Evolutionary conservation across 2,797 vertebrate species (phyloP).

Genomic region (Rhyacichthys aspro): DNA sequence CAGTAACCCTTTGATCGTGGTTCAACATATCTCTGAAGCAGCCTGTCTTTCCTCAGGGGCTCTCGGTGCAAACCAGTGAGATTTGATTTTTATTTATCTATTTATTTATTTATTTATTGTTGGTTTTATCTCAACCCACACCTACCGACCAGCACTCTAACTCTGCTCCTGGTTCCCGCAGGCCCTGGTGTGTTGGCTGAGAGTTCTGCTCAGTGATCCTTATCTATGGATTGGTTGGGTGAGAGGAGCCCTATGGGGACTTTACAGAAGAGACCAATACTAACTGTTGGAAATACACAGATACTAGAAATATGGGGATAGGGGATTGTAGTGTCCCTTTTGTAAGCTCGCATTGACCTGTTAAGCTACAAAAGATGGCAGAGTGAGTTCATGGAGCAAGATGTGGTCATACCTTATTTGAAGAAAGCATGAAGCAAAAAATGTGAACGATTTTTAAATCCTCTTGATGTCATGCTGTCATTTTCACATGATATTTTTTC

Average conservation of each 20-base stretch:
- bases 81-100: constrained; percentile 14
- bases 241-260: constrained; percentile 48
- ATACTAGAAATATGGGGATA: not conserved
- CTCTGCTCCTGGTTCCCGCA: constrained; percentile 33
- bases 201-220: constrained; percentile 61
- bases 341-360: no score
- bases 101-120: no score
- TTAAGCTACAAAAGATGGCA: no score
- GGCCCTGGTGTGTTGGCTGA: constrained; percentile 49
- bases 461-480: no score
- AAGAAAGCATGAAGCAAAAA: no score
- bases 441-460: no score
- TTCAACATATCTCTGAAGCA: constrained; percentile 60
- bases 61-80: constrained; percentile 38
- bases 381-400: no score
- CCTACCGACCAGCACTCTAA: constrained; percentile 15
- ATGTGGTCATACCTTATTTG: no score
- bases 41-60: constrained; percentile 45
- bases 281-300: not conserved
- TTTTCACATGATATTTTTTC: no score
- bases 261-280: not conserved
- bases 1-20: constrained; percentile 52
- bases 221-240: constrained; percentile 56
- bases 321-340: not conserved
- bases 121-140: constrained; percentile 15